Percentiles rank a stretch among this genome's conserved stretches.
Evolutionary conservation across 2,797 vertebrate genomes (phyloP).

Genomic region (Coilia nasus): DNA sequence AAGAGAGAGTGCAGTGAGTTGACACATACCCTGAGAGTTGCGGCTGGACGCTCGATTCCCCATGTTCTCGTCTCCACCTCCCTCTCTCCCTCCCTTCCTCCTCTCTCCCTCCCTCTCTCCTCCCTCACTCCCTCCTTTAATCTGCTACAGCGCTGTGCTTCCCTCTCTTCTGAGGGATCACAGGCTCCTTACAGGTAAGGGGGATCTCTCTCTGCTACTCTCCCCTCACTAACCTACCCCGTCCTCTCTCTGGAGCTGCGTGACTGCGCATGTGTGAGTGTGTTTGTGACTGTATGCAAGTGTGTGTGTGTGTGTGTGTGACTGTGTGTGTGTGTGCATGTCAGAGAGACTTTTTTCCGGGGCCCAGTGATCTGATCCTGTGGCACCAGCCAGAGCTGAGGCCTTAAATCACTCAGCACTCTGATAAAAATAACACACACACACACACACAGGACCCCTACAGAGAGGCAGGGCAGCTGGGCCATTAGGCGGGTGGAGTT

Average conservation of each 20-base stretch:
- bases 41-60: constrained; percentile 73
- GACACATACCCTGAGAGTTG: constrained; percentile 72
- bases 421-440: constrained; percentile 61
- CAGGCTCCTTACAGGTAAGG: background rate
- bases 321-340: background rate
- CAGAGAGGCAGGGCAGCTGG: background rate
- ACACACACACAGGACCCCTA: background rate
- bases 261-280: background rate
- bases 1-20: no score
- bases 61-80: constrained; percentile 58
- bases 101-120: background rate
- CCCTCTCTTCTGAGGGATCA: background rate
- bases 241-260: background rate
- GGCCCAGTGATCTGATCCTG: constrained; percentile 41
- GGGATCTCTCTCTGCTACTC: background rate
- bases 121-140: background rate
- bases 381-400: constrained; percentile 16
- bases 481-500: no score
- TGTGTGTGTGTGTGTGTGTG: background rate
- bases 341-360: background rate
- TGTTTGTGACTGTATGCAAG: background rate
- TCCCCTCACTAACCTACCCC: background rate
- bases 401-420: constrained; percentile 46
- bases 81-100: background rate
- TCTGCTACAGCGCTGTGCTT: background rate